Conservation (phyloP, 1,140 invertebrate species). For the Holotrichia oblita region DNA sequence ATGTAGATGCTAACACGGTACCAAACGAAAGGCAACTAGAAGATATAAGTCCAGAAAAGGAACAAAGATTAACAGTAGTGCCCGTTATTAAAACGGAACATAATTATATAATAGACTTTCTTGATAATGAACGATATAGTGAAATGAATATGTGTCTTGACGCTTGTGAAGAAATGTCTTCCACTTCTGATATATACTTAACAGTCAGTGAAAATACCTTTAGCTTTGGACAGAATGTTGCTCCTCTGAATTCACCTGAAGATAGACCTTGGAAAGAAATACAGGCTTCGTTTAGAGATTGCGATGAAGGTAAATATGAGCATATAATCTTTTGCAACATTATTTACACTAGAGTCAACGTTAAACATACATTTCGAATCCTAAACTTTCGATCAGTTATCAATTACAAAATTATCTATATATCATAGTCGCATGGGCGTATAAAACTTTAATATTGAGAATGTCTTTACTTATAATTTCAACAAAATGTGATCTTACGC, state of each 20-base stretch:
- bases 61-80: constrained; percentile 7
- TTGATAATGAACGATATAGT: constrained; percentile 46
- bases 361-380: background rate
- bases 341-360: background rate
- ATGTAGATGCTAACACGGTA: background rate
- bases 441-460: too few relatives aligned
- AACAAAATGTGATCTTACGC: too few relatives aligned
- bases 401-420: background rate
- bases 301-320: constrained; percentile 33
- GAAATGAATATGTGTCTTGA: constrained; percentile 33
- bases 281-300: constrained; percentile 48
- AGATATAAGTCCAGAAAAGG: background rate
- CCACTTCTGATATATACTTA: constrained; percentile 42
- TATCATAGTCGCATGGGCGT: too few relatives aligned
- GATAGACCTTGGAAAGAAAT: constrained; percentile 59
- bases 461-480: too few relatives aligned
- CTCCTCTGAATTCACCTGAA: constrained; percentile 58
- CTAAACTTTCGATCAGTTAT: background rate
- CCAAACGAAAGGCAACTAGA: background rate
- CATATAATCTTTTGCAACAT: background rate
- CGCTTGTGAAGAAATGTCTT: constrained; percentile 16
- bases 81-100: constrained; percentile 16
- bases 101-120: constrained; percentile 45
- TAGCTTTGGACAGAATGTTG: constrained; percentile 44
- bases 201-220: constrained; percentile 43